A percentile compares a stretch with the other conserved stretches of the same genome.
phyloP scores from a whole-genome alignment of 2,113 vertebrate genomes.

The Pomatostomus ruficeps region DNA sequence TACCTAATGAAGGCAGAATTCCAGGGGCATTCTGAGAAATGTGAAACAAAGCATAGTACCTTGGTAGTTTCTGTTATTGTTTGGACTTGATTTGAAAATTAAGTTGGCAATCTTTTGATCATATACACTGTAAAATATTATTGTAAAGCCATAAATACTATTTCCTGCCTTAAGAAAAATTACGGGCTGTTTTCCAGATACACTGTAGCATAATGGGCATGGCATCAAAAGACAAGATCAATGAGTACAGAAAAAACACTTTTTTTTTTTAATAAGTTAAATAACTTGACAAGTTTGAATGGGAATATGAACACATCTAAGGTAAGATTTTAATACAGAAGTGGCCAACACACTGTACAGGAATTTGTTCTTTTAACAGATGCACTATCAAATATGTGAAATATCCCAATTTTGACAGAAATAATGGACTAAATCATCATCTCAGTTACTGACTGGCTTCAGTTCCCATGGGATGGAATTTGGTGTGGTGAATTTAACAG shows the following conservation, averaged over 20 bases:
- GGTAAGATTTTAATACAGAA: not conserved
- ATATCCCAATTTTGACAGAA: constrained; percentile 27
- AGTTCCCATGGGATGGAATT: constrained; percentile 42
- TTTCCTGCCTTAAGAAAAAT: constrained; percentile 21
- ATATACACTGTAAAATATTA: constrained; percentile 7
- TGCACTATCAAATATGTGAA: not conserved
- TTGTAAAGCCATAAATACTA: constrained; percentile 16
- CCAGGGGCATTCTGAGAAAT: not conserved
- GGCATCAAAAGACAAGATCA: constrained; percentile 35
- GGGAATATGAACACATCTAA: not conserved
- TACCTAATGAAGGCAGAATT: not conserved
- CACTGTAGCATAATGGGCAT: constrained; percentile 14
- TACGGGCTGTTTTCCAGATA: not conserved
- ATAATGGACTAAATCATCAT: constrained; percentile 33
- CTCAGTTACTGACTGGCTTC: not conserved
- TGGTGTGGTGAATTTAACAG: constrained; percentile 37
- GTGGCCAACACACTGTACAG: not conserved
- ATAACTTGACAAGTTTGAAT: not conserved
- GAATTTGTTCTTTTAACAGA: not conserved
- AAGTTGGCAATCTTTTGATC: constrained; percentile 38
- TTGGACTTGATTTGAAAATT: constrained; percentile 1
- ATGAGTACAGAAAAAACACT: not conserved
- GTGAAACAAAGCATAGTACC: not conserved
- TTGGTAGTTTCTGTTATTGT: not conserved
- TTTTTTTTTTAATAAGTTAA: not conserved